Percentiles rank a stretch among this genome's conserved stretches.
Conservation (phyloP, 2,888 invertebrate genomes). For the Agrotis ipsilon region DNA sequence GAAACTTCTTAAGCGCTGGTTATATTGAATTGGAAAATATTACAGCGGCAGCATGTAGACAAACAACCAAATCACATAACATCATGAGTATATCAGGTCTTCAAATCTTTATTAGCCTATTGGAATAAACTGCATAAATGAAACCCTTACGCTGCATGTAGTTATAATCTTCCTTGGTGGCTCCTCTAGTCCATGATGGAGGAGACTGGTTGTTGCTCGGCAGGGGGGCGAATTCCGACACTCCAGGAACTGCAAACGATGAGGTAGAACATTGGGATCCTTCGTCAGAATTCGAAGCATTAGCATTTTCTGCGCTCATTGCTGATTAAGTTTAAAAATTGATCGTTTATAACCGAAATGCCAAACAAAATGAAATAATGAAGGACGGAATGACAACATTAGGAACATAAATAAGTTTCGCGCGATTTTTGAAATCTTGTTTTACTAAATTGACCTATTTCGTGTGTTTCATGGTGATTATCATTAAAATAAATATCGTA, state of each 20-base stretch:
- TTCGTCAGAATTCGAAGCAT: constrained; percentile 74
- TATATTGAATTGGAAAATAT: neutral
- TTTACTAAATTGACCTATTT: neutral
- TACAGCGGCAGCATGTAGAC: neutral
- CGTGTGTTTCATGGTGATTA: neutral
- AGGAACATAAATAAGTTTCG: constrained; percentile 75
- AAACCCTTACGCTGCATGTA: constrained; percentile 94
- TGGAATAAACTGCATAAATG: neutral
- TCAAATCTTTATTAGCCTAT: too few relatives aligned
- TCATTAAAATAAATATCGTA: constrained; percentile 86
- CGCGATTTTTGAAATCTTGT: constrained; percentile 86
- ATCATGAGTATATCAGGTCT: neutral
- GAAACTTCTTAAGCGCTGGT: neutral
- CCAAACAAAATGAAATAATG: constrained; percentile 70
- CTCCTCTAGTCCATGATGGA: constrained; percentile 93
- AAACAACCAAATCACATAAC: neutral
- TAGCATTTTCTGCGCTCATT: constrained; percentile 80
- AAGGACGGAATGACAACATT: constrained; percentile 84
- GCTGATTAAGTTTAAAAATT: constrained; percentile 79
- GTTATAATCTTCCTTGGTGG: constrained; percentile 94
- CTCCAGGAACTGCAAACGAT: constrained; percentile 95
- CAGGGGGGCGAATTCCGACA: constrained; percentile 95
- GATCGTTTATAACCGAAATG: constrained; percentile 85
- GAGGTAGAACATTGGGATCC: constrained; percentile 79
- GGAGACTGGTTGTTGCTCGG: constrained; percentile 91